Evolutionary conservation across 2,888 invertebrate genomes (phyloP), one percentile per base, ranked within the genome.

Genomic region (Lutraria lutraria): DNA sequence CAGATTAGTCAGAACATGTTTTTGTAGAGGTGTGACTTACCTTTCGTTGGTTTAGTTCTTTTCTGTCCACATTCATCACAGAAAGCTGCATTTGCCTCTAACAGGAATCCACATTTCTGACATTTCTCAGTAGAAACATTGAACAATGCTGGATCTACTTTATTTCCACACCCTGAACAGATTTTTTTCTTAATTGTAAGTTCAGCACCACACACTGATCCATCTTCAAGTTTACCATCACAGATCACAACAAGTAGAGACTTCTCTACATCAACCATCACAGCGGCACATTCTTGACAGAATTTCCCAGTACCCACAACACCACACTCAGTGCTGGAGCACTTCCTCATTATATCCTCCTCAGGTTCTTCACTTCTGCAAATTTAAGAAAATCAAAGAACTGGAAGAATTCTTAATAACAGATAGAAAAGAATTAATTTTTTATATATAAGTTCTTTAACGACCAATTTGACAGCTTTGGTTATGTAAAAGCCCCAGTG

Each of bases 121-220:
- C 84, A 84, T 54, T 43, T 54, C 15, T 76, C 54, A 21, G 13
- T 54, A 6, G 13, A 0, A 76, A 15, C 52, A 10, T 25, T 6
- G 16, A 84, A 84, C 31, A 84, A 53, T 19, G 81, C 2, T 60
- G 15, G 43, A n/a, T 85, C 53, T 4, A 86, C 56, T 0, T 31
- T 31, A 0, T 13, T 83, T 8, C 81, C 86, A 81, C 86, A 86
- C 3, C 53, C 16, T 10, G 16, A 15, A 13, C 86, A 86, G 34
- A 86, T 81, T 21, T 63, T 60, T 16, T 63, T 25, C 43, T 63
- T 63, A 13, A n/a, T 12, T 34, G 19, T 52, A 29, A 86, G 53
- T 21, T 86, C 86, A 60, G 86, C 81, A 15, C 68, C 53, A 53
- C 86, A 86, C n/a, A 63, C n/a, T 8, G 86, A 16, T 31, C 76